Percentiles rank a stretch among this genome's conserved stretches.
Evolutionary conservation across 2,113 vertebrate species (phyloP).

Genomic region (Bubo scandiacus): DNA sequence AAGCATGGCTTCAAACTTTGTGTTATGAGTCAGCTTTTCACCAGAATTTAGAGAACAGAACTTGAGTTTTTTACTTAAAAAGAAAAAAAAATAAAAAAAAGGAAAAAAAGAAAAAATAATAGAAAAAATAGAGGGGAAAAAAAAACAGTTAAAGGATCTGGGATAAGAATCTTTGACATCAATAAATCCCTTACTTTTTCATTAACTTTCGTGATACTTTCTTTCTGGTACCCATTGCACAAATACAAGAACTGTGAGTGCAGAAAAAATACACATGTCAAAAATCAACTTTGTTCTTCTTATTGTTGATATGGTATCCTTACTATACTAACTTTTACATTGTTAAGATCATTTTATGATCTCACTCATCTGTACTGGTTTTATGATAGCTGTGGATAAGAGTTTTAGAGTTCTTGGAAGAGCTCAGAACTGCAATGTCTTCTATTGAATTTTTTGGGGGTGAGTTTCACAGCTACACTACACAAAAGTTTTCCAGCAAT

Average conservation of each 20-base stretch:
- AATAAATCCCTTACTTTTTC: fast-evolving
- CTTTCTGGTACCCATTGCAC: fast-evolving
- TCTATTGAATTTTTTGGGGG: not conserved
- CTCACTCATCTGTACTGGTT: not conserved
- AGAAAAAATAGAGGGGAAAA: fast-evolving
- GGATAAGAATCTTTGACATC: not conserved
- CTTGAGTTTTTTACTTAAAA: not conserved
- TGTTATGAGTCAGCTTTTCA: not conserved
- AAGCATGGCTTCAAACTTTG: not conserved
- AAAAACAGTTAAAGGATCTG: not conserved
- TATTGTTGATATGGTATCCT: fast-evolving
- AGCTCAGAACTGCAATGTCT: not conserved
- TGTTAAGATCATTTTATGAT: not conserved
- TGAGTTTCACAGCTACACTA: not conserved
- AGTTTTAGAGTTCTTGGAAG: not conserved
- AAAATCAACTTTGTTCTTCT: not conserved
- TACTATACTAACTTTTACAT: not conserved
- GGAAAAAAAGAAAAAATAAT: too few relatives aligned
- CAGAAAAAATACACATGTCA: not conserved
- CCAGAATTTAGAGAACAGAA: not conserved
- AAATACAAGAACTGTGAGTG: not conserved
- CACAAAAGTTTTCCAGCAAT: not conserved
- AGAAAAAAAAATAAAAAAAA: too few relatives aligned
- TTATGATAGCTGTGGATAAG: not conserved
- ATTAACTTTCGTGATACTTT: not conserved